Conservation (phyloP, 2,888 invertebrate species). For the Leptura quadrifasciata region DNA sequence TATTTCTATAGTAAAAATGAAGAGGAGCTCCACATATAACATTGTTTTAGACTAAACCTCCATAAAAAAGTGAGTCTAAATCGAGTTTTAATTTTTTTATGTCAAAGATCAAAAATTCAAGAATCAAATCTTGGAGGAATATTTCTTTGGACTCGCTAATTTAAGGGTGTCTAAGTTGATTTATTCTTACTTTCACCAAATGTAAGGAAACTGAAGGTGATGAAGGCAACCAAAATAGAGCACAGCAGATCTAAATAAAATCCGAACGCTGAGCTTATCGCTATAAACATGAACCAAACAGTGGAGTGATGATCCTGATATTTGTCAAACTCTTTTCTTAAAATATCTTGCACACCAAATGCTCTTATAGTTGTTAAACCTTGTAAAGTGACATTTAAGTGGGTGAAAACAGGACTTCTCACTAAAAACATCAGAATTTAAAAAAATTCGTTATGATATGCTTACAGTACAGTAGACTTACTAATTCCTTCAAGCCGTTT, state of each 20-base stretch:
- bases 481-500: constrained; percentile 83
- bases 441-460: neutral
- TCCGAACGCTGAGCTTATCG: constrained; percentile 79
- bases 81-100: too few relatives aligned
- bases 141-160: too few relatives aligned
- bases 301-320: constrained; percentile 79
- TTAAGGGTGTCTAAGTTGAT: neutral
- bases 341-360: constrained; percentile 80
- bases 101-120: too few relatives aligned
- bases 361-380: constrained; percentile 88
- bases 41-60: too few relatives aligned
- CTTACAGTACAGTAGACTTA: constrained; percentile 70
- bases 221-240: constrained; percentile 78
- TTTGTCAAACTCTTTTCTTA: constrained; percentile 75
- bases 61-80: too few relatives aligned
- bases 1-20: too few relatives aligned
- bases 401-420: constrained; percentile 88
- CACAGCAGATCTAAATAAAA: constrained; percentile 80
- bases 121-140: too few relatives aligned
- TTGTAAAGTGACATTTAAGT: constrained; percentile 84
- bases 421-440: constrained; percentile 74
- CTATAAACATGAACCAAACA: constrained; percentile 80
- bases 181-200: constrained; percentile 11
- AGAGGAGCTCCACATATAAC: too few relatives aligned
- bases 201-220: constrained; percentile 78